Conservation (phyloP, 2,888 invertebrate species). For the Isoperla grammatica region DNA sequence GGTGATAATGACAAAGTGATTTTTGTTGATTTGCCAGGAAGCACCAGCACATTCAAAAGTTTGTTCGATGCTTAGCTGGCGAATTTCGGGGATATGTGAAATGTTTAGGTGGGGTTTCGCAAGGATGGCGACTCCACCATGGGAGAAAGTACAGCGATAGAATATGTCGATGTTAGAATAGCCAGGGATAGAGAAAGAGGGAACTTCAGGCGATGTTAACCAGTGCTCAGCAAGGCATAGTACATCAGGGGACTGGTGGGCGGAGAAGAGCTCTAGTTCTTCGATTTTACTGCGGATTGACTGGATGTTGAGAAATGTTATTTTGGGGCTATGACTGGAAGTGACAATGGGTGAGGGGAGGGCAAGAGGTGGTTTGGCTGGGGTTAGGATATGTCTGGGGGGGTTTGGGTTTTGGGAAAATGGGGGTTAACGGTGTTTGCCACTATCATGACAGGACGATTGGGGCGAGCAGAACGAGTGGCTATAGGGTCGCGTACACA, state of each 20-base stretch:
- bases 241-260: background rate
- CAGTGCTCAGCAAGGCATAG: conserved; percentile 4
- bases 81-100: background rate
- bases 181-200: background rate
- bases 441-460: too few relatives aligned
- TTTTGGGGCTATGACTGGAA: background rate
- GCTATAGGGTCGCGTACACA: too few relatives aligned
- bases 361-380: too few relatives aligned
- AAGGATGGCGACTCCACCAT: conserved; percentile 7
- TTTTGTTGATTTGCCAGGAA: background rate
- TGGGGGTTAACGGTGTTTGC: too few relatives aligned
- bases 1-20: conserved; percentile 1
- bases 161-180: background rate
- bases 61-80: background rate
- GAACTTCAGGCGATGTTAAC: background rate
- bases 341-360: too few relatives aligned
- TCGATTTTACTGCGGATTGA: conserved; percentile 1
- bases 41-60: background rate
- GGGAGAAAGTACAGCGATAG: background rate
- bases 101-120: background rate
- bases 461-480: too few relatives aligned
- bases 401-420: too few relatives aligned
- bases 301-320: conserved; percentile 5
- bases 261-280: conserved; percentile 5
- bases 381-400: too few relatives aligned